A percentile compares a stretch with the other conserved stretches of the same genome.
These are phyloP conservation scores for Autographa gamma DNA, from an alignment of 2,888 invertebrate species.

Conservation along the genomic window DNA sequence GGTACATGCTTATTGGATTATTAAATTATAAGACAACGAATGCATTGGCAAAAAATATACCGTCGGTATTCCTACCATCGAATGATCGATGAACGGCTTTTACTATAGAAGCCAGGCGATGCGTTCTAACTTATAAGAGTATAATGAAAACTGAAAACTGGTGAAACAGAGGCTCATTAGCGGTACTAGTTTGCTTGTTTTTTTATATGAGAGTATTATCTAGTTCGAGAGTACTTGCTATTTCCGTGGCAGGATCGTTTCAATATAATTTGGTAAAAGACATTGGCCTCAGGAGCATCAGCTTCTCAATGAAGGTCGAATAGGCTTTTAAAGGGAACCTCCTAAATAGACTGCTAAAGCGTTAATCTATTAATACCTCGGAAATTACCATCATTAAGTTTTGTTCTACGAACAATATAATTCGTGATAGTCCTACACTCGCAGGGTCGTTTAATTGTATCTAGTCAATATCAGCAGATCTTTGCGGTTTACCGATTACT, in stretches of 20 bases:
- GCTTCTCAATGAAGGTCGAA: neutral
- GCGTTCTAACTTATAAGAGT: constrained; percentile 13
- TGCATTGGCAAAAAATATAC: constrained; percentile 38
- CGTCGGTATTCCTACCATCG: constrained; percentile 29
- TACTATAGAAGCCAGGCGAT: constrained; percentile 3
- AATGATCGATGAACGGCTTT: constrained; percentile 11
- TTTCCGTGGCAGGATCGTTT: neutral
- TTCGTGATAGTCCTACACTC: constrained; percentile 3
- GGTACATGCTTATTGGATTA: constrained; percentile 35
- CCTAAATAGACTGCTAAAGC: neutral
- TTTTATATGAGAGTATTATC: neutral
- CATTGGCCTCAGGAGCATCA: neutral
- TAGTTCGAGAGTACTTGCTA: neutral
- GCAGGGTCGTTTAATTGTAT: constrained; percentile 21
- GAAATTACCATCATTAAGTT: neutral
- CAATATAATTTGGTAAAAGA: neutral
- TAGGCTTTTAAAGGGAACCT: neutral
- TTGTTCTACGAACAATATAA: constrained; percentile 7
- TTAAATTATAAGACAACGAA: constrained; percentile 28
- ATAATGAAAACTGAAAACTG: constrained; percentile 9
- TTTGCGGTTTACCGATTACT: constrained; percentile 31
- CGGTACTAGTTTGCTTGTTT: neutral
- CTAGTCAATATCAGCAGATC: constrained; percentile 20
- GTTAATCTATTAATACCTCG: neutral
- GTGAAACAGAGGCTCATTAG: neutral